Percentiles rank a stretch among this genome's conserved stretches.
phyloP scores from a whole-genome alignment of 2,113 vertebrate genomes.

The Myotis brandtii region DNA sequence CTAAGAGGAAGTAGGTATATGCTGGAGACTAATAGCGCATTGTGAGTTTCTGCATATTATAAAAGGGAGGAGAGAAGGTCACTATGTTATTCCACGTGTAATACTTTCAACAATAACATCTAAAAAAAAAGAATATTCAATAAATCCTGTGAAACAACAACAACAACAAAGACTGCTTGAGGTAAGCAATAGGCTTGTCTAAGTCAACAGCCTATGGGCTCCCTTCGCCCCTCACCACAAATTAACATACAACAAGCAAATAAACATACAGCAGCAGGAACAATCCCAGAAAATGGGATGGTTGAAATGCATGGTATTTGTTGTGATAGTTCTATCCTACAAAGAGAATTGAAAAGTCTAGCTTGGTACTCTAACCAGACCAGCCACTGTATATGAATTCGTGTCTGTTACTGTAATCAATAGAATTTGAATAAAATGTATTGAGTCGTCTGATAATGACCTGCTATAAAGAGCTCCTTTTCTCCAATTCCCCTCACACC shows the following conservation, averaged over 20 bases:
- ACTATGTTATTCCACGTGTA: not conserved
- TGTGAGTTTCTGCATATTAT: not conserved
- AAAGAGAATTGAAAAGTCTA: constrained; percentile 3
- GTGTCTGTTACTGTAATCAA: not conserved
- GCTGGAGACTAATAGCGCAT: not conserved
- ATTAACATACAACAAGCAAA: constrained; percentile 1
- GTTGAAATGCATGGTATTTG: not conserved
- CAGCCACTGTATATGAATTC: not conserved
- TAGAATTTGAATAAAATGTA: constrained; percentile 14
- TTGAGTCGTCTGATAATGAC: not conserved
- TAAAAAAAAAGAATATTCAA: too few species aligned
- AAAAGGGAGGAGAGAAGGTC: not conserved
- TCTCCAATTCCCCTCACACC: not conserved
- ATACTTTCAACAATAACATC: too few species aligned
- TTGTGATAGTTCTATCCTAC: not conserved
- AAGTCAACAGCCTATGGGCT: not conserved
- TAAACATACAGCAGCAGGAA: not conserved
- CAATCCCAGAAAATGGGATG: constrained; percentile 1
- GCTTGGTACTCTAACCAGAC: not conserved
- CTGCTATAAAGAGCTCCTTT: not conserved
- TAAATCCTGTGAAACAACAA: too few species aligned
- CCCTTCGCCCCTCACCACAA: not conserved
- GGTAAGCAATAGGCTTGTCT: not conserved
- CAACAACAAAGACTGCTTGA: not conserved
- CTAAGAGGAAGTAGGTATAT: not conserved